Evolutionary conservation across 92 coral and sea anemone species (phyloP), one percentile per base, ranked within the genome.

Genomic region (Porites divaricata): DNA sequence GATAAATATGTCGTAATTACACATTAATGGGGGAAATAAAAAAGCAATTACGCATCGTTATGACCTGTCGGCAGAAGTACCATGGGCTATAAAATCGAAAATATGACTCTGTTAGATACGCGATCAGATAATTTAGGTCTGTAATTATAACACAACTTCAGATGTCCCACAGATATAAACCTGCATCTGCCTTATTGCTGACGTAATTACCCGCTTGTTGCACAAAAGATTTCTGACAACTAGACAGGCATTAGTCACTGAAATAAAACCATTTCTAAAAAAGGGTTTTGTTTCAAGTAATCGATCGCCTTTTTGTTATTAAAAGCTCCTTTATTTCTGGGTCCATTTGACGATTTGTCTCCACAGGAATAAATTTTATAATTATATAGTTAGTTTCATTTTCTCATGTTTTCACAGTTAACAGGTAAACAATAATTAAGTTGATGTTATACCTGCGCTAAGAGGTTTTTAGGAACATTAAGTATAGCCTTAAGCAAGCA

Each of bases 1-100:
- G 84, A 80, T 80, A 80, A 80, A 21, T 52, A 24, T 35, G 28
- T 41, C 75, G 66, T 80, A 67, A 67, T 80, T 15, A 19, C 75
- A 80, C 63, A 50, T 49, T 63, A 65, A 25, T 67, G 50, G 66
- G 54, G 54, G 67, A 52, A 67, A 67, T 68, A 16, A 8, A 64
- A 63, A 41, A 20, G 53, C 28, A 65, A 79, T 79, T 52, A 67
- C 63, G 64, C 51, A 67, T 79, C 74, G 74, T 79, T 66, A 67
- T 2, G 28, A 57, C 83, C 25, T 57, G 50, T 76, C 71, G 24
- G 63, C 67, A 15, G 51, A 8, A 48, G 22, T 22, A 45, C 23
- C 15, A 16, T 8, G 26, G 68, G 76, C 53, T 16, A 80, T 68
- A 68, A 73, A 80, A 28, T 56, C 56, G 21, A 25, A 26, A 10